Evolutionary conservation across 2,888 invertebrate species (phyloP).

Genomic region (Pegoplata infirma): DNA sequence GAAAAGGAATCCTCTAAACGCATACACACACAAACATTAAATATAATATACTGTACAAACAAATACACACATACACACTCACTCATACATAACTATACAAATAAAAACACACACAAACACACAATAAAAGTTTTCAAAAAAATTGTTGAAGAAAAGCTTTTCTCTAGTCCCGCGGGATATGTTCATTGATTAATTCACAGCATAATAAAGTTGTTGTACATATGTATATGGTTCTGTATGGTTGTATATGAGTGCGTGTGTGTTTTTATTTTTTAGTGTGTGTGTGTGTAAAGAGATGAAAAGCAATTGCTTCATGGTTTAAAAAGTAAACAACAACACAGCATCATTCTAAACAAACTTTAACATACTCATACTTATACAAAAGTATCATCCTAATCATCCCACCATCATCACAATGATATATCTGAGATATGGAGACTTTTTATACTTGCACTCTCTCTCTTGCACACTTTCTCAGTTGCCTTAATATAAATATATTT

Average conservation of each 20-base stretch:
- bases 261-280: too few species aligned
- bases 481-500: too few species aligned
- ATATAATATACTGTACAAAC: not conserved
- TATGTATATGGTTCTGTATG: not conserved
- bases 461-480: not conserved
- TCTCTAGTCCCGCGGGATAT: constrained; percentile 66
- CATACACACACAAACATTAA: not conserved
- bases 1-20: constrained; percentile 1
- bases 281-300: not conserved
- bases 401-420: not conserved
- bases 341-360: not conserved
- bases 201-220: constrained; percentile 42
- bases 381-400: not conserved
- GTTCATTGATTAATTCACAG: constrained; percentile 71
- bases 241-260: not conserved
- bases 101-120: not conserved
- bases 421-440: not conserved
- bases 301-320: constrained; percentile 18
- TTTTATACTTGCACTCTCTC: not conserved
- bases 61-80: too few species aligned
- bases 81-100: not conserved
- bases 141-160: constrained; percentile 58
- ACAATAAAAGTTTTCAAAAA: constrained; percentile 57
- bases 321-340: constrained; percentile 33
- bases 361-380: not conserved